A percentile compares a stretch with the other conserved stretches of the same genome.
Conservation (phyloP, 2,797 vertebrate species). For the Sandelia bainsii region DNA sequence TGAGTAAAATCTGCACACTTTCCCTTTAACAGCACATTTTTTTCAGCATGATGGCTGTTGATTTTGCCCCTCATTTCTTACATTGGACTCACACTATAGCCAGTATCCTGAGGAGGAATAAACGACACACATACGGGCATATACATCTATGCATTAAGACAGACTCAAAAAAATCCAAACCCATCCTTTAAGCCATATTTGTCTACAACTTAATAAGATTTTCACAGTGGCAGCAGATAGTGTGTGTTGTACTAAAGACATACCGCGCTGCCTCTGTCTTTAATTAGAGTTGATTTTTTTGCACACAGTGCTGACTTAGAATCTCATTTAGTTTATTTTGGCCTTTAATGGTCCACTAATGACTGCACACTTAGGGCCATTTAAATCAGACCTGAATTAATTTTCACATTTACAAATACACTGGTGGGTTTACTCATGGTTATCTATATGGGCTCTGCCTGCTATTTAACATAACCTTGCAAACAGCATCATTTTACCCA, state of each 20-base stretch:
- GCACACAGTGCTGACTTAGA: constrained; percentile 34
- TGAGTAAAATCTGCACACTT: background rate
- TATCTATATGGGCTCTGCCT: constrained; percentile 3
- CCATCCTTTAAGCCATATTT: constrained; percentile 13
- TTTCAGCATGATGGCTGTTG: background rate
- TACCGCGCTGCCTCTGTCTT: constrained; percentile 10
- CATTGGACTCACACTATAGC: background rate
- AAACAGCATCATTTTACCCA: constrained; percentile 5
- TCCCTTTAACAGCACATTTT: background rate
- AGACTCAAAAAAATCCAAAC: constrained; percentile 44
- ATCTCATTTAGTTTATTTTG: constrained; percentile 46
- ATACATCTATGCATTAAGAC: background rate
- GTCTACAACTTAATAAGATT: constrained; percentile 26
- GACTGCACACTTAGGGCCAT: constrained; percentile 40
- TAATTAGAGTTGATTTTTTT: constrained; percentile 40
- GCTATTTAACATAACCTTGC: constrained; percentile 1
- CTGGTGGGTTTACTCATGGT: background rate
- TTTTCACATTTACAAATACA: constrained; percentile 42
- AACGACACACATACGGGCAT: background rate
- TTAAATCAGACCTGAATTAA: constrained; percentile 36
- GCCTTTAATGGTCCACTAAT: constrained; percentile 43
- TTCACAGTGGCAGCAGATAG: constrained; percentile 22
- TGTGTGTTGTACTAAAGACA: constrained; percentile 30
- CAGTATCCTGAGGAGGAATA: background rate
- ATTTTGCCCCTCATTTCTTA: constrained; percentile 17